Conservation (phyloP, 1,140 invertebrate species). For the Caenorhabditis latens region DNA sequence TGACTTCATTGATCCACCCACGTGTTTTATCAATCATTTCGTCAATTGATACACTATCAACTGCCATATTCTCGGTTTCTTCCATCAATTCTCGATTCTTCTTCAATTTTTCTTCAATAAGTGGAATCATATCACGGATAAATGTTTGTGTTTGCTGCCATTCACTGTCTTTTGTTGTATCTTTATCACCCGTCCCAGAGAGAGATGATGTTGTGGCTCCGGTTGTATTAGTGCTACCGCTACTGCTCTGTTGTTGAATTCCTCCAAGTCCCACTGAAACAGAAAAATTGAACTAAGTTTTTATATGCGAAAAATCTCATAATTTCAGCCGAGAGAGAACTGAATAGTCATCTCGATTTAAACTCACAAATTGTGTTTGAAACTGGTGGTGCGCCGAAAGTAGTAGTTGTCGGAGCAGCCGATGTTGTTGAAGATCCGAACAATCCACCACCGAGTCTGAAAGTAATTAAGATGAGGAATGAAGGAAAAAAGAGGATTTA, state of each 20-base stretch:
- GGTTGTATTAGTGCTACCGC: background rate
- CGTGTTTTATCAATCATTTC: constrained; percentile 15
- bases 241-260: constrained; percentile 14
- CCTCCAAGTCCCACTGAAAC: constrained; percentile 30
- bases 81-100: constrained; percentile 42
- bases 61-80: constrained; percentile 2
- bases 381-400: background rate
- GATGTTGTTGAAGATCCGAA: background rate
- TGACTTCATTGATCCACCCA: background rate
- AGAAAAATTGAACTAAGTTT: background rate
- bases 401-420: background rate
- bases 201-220: background rate
- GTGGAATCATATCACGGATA: constrained; percentile 1
- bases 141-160: constrained; percentile 1
- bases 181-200: background rate
- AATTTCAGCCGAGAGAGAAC: background rate
- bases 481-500: too few species aligned
- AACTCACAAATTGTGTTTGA: background rate
- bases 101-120: constrained; percentile 1
- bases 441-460: constrained; percentile 7
- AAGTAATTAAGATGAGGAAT: background rate
- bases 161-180: constrained; percentile 14
- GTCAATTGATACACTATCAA: background rate
- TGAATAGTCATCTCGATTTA: background rate
- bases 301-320: too few species aligned